Percentiles rank a stretch among this genome's conserved stretches.
Conservation (phyloP, 2,797 vertebrate genomes). For the Gorsachius magnificus region DNA sequence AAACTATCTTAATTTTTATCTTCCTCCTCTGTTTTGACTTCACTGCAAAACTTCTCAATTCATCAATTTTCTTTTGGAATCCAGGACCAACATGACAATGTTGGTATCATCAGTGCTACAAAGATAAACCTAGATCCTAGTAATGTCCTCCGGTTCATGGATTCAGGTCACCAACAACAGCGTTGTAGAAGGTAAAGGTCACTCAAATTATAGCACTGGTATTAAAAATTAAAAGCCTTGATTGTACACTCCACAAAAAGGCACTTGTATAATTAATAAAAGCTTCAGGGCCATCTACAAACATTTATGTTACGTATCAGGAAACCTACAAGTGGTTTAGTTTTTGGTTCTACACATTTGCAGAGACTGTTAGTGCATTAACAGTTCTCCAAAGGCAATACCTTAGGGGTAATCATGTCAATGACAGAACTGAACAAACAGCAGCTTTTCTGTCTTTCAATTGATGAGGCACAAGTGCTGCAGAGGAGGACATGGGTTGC, state of each 20-base stretch:
- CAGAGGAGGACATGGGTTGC: not conserved
- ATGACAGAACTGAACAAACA: not conserved
- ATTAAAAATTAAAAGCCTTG: not conserved
- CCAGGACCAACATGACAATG: not conserved
- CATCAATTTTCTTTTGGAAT: not conserved
- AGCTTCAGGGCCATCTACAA: not conserved
- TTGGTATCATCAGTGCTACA: not conserved
- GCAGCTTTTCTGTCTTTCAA: not conserved
- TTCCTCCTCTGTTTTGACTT: not conserved
- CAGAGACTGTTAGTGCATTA: not conserved
- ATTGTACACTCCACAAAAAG: not conserved
- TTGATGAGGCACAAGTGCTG: not conserved
- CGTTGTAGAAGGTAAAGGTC: not conserved
- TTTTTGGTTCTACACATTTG: not conserved
- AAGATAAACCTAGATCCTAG: not conserved
- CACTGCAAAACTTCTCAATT: not conserved
- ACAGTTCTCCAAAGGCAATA: not conserved
- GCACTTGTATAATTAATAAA: not conserved
- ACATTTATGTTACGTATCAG: not conserved
- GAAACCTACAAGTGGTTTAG: not conserved
- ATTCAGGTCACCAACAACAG: not conserved
- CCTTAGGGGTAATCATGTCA: not conserved
- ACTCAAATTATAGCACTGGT: not conserved
- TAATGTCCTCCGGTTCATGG: not conserved
- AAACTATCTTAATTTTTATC: not conserved